Evolutionary conservation across 2,113 vertebrate species (phyloP).

Genomic region (Sorex araneus): DNA sequence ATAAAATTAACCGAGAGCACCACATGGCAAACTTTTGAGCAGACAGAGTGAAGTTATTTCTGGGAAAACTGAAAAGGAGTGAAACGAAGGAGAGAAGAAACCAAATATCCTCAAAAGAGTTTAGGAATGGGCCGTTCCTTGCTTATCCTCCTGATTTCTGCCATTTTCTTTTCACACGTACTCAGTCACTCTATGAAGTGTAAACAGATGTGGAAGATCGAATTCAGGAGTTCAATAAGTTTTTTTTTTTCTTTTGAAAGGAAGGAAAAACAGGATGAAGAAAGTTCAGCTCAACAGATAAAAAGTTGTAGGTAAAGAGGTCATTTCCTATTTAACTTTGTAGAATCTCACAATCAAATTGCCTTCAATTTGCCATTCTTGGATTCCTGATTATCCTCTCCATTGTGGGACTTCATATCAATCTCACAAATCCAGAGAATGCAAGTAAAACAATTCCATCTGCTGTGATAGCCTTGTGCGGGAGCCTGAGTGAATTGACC

Average conservation of each 20-base stretch:
- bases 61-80: neutral
- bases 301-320: neutral
- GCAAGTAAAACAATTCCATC: neutral
- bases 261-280: neutral
- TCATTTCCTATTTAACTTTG: slow-evolving; percentile 3
- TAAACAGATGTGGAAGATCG: slow-evolving; percentile 18
- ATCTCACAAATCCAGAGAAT: slow-evolving; percentile 4
- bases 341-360: neutral
- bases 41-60: slow-evolving; percentile 11
- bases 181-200: slow-evolving; percentile 51
- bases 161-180: slow-evolving; percentile 56
- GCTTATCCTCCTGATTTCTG: slow-evolving; percentile 22
- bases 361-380: neutral
- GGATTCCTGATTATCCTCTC: neutral
- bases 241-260: neutral
- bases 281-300: neutral
- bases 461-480: neutral
- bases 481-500: slow-evolving; percentile 35
- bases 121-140: neutral
- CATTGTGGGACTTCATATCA: neutral
- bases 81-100: slow-evolving; percentile 13
- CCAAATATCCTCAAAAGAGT: slow-evolving; percentile 42
- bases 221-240: neutral
- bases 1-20: slow-evolving; percentile 49
- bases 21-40: slow-evolving; percentile 50